Conservation (phyloP, 2,797 vertebrate species). For the Xiphorhynchus erythropygius region DNA sequence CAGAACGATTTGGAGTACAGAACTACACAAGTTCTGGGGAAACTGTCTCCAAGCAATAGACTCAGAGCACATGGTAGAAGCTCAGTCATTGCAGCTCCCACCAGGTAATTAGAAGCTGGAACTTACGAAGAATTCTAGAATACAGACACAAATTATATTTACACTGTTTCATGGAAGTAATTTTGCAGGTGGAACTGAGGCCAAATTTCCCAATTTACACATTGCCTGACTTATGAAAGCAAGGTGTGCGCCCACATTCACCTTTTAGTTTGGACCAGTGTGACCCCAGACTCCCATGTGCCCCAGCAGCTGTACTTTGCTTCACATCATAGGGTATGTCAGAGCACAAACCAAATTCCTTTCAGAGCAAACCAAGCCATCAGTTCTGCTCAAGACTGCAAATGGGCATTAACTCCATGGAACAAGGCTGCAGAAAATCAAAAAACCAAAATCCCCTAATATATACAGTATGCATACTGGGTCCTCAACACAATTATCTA, state of each 20-base stretch:
- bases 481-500: neutral
- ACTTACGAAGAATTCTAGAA: neutral
- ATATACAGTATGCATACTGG: accelerated
- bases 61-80: neutral
- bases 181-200: neutral
- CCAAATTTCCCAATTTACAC: neutral
- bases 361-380: neutral
- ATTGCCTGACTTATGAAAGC: neutral
- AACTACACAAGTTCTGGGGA: neutral
- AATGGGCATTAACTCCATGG: accelerated
- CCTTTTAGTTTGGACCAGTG: neutral
- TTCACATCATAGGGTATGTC: accelerated
- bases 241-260: accelerated
- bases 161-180: neutral
- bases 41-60: neutral
- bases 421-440: neutral
- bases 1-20: neutral
- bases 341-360: accelerated
- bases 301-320: neutral
- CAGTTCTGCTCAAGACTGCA: neutral
- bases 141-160: neutral
- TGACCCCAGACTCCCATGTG: neutral
- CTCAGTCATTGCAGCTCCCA: neutral
- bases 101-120: neutral
- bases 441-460: neutral